phyloP scores from a whole-genome alignment of 30 jellyfish, hydroid and myxozoan species.

The Aurelia sp. region DNA sequence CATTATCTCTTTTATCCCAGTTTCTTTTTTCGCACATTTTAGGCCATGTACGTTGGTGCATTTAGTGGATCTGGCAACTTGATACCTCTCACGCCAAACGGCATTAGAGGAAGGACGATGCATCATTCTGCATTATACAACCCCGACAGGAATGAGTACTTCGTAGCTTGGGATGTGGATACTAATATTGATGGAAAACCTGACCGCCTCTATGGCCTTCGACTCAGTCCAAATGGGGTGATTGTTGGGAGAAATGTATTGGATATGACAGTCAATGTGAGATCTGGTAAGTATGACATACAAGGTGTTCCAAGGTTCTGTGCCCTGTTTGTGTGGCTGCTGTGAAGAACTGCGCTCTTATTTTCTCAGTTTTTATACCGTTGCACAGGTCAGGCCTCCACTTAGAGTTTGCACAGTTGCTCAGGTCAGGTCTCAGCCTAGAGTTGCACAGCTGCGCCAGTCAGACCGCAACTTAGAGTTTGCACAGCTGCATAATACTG shows the following conservation, averaged over 20 bases:
- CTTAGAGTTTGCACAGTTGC: too few species aligned
- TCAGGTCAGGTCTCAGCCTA: too few species aligned
- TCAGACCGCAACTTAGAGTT: too few species aligned
- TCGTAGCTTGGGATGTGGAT: conserved; percentile 72
- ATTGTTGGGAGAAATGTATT: conserved; percentile 34
- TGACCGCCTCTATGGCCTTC: conserved; percentile 45
- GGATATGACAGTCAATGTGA: conserved; percentile 32
- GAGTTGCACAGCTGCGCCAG: too few species aligned
- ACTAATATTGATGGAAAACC: conserved; percentile 64
- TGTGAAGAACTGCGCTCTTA: too few species aligned
- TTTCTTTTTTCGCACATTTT: too few species aligned
- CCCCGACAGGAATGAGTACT: conserved; percentile 48
- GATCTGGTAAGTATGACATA: neutral
- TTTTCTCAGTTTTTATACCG: too few species aligned
- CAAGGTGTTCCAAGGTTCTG: too few species aligned
- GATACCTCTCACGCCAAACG: conserved; percentile 47
- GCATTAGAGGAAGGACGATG: conserved; percentile 45
- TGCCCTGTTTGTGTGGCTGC: too few species aligned
- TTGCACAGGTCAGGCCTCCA: too few species aligned
- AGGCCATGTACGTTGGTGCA: conserved; percentile 76
- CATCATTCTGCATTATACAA: conserved; percentile 64
- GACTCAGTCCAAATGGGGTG: conserved; percentile 40
- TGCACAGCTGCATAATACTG: too few species aligned
- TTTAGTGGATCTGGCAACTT: conserved; percentile 42
- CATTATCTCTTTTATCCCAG: too few species aligned